phyloP scores from a whole-genome alignment of 2,113 vertebrate genomes.

The Oceanites oceanicus region DNA sequence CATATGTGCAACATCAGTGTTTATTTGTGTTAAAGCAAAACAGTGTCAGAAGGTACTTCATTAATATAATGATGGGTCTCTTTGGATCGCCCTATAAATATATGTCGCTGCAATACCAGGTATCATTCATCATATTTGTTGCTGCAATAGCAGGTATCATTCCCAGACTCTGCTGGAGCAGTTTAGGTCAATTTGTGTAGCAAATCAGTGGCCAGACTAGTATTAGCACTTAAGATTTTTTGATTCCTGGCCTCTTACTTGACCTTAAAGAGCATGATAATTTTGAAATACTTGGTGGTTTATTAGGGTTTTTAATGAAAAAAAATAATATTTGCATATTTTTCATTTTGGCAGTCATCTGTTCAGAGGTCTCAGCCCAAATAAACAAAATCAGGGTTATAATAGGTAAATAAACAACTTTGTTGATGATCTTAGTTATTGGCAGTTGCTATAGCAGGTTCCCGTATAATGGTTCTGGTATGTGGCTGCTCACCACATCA shows the following conservation, averaged over 20 bases:
- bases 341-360: neutral
- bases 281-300: neutral
- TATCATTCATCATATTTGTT: neutral
- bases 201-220: neutral
- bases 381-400: neutral
- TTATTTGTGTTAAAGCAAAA: neutral
- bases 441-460: neutral
- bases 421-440: neutral
- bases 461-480: neutral
- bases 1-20: neutral
- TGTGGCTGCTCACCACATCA: neutral
- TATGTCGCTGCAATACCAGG: neutral
- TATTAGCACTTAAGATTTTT: neutral
- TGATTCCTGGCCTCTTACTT: neutral
- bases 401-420: neutral
- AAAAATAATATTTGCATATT: neutral
- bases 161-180: neutral
- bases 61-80: neutral
- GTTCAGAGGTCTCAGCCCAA: neutral
- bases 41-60: neutral
- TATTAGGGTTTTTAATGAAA: neutral
- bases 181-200: neutral
- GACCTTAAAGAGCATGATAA: neutral
- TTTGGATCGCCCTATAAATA: neutral
- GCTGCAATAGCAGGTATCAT: neutral